Evolutionary conservation across 2,113 vertebrate species (phyloP), one percentile per base, ranked within the genome.

Genomic region (Circaetus gallicus): DNA sequence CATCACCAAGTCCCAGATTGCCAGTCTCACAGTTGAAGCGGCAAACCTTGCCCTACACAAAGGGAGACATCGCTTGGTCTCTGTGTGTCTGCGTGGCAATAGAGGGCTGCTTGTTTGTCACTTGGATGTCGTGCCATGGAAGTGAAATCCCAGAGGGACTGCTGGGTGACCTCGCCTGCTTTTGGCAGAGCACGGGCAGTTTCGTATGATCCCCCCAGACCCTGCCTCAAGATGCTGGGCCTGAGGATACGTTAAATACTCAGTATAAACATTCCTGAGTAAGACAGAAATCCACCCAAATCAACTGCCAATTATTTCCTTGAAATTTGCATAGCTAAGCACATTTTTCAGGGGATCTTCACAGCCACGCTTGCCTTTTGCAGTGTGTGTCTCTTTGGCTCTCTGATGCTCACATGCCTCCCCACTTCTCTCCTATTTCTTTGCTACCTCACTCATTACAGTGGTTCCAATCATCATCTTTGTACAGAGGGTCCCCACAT

Each of bases 131-230:
- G 1, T 3, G 2, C 36, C 26, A 22, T 17, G 49, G 42, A 40
- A 56, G 3, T 29, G 32, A 72, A 72, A 77, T 67, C 49, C 59
- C 38, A 38, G 38, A 79, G 14, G 36, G 34, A 73, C 7, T 11
- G 50, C 50, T 47, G 24, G 18, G 50, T 88, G 42, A 80, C 58
- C 28, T 53, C 34, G n/a, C n/a, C 31, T 74, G 22, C 26, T 62
- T 58, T 52, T 36, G 31, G 36, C 32, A 69, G 81, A 72, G 29
- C 59, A 52, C 0, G 1, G 22, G 50, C 0, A 0, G 26, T 61
- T 76, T 49, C 1, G 0, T 55, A 53, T 12, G n/a, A 34, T 36
- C 24, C 11, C 25, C 5, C 2, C 16, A 83, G 47, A 32, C 17
- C 34, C 38, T 85, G 21, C 62, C 49, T 80, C 11, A 49, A 24